Base-by-base conservation (phyloP, 2,113 vertebrate species). In the Glaucidium brasilianum region DNA sequence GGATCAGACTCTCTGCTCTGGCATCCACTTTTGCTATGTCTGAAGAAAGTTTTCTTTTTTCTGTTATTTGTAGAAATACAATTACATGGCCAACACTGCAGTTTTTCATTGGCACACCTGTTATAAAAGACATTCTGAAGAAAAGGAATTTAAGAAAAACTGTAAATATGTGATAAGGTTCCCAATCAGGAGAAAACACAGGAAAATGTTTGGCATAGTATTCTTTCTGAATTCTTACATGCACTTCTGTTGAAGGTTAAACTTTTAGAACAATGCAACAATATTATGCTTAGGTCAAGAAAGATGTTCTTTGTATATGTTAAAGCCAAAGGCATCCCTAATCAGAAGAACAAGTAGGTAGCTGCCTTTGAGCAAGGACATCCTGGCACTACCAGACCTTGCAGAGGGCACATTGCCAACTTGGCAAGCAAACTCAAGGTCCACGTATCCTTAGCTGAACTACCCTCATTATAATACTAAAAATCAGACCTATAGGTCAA, bases 51-150 rank as follows among this genome's bases (percentile, higher is more conserved):
- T 32, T 81, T 74, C 23, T 32, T 30, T 26, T 29, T 81, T 45
- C n/a, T 59, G 0, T n/a, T 82, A 58, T 29, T 71, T 50, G 9
- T 27, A 78, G 73, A 71, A 88, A 74, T 15, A 37, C 22, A 37
- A 43, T 20, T 7, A 34, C 7, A 21, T 0, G 0, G 9, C 15
- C 35, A 60, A 30, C 8, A 16, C 22, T 37, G 21, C 23, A 49
- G 56, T 10, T 39, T 25, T 32, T 68, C 68, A 20, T 1, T 68
- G 72, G 12, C 18, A 50, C 47, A 58, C 5, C 64, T 71, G 11
- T 5, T 45, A 18, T 4, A 84, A n/a, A 83, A 84, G 15, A 27
- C 1, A 1, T 4, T 41, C 45, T 41, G 29, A 39, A 68, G 14
- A 62, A 82, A 78, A 87, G 18, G 27, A 75, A 13, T 56, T 74